Percentiles rank a stretch among this genome's conserved stretches.
These are phyloP conservation scores for Halocaridina rubra DNA, from an alignment of 2,888 invertebrate species.

Conservation along the genomic window DNA sequence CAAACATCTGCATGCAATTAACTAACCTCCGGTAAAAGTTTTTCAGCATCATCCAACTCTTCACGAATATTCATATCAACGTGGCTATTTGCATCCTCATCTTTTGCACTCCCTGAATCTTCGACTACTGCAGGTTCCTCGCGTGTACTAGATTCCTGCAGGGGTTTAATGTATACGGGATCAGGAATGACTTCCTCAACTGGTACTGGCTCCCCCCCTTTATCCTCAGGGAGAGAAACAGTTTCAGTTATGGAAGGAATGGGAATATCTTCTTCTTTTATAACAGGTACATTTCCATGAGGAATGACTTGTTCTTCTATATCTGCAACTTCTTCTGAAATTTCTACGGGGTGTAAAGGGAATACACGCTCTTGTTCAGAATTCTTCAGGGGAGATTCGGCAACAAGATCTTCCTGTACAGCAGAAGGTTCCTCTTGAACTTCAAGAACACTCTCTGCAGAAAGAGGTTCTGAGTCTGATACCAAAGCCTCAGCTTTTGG, in stretches of 20 bases:
- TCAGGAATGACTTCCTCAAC: slow-evolving; percentile 55
- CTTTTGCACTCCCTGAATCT: background rate
- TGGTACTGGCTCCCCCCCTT: slow-evolving; percentile 25
- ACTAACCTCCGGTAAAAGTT: slow-evolving; percentile 35
- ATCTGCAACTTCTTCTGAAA: slow-evolving; percentile 26
- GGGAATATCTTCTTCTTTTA: background rate
- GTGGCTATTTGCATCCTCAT: slow-evolving; percentile 31
- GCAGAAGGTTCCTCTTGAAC: background rate
- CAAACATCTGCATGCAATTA: too few relatives aligned
- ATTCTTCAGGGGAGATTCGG: too few relatives aligned
- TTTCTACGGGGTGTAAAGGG: background rate
- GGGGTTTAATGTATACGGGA: slow-evolving; percentile 53
- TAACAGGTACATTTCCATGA: background rate
- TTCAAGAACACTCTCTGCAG: background rate
- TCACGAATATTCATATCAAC: slow-evolving; percentile 29
- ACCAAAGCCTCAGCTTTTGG: background rate
- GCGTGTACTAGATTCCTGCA: slow-evolving; percentile 15
- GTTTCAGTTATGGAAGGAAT: background rate
- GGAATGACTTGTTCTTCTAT: slow-evolving; percentile 40
- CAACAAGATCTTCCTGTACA: background rate
- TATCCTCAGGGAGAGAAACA: slow-evolving; percentile 5
- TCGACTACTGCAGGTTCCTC: background rate
- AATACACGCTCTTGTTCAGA: background rate
- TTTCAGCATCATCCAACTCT: slow-evolving; percentile 41
- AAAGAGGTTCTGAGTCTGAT: background rate